Conservation (phyloP, 1,140 invertebrate species). For the Nymphalis io region DNA sequence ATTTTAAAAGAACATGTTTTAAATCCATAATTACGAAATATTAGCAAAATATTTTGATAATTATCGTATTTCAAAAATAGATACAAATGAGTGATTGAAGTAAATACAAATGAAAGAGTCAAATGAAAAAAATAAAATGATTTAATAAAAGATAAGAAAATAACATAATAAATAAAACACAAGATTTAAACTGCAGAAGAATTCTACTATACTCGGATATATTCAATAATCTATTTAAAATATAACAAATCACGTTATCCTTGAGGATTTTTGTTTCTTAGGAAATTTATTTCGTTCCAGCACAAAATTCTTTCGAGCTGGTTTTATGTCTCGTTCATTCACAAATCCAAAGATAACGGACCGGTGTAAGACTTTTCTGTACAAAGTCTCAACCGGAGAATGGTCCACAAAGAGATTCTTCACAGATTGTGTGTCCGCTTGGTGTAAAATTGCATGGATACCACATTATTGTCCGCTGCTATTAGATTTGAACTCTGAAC, state of each 20-base stretch:
- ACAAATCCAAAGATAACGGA: constrained; percentile 63
- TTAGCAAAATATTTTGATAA: too few species aligned
- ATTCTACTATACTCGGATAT: neutral
- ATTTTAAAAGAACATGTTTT: too few species aligned
- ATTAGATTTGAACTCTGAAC: constrained; percentile 37
- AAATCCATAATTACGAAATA: too few species aligned
- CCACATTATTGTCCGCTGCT: constrained; percentile 42
- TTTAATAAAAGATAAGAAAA: too few species aligned
- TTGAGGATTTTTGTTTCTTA: constrained; percentile 38
- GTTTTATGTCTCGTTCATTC: constrained; percentile 59
- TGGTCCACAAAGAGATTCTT: constrained; percentile 54
- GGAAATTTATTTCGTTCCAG: constrained; percentile 46
- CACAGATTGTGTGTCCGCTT: constrained; percentile 49
- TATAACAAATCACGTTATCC: neutral
- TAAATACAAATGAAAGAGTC: too few species aligned
- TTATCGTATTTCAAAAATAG: too few species aligned
- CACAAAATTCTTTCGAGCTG: constrained; percentile 43
- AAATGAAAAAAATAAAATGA: too few species aligned
- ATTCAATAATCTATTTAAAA: neutral
- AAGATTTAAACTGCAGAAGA: too few species aligned
- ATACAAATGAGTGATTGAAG: too few species aligned
- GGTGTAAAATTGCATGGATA: constrained; percentile 60
- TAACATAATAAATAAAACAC: too few species aligned
- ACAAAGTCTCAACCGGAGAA: constrained; percentile 47
- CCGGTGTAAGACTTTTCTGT: constrained; percentile 44